Percentiles rank a stretch among this genome's conserved stretches.
Evolutionary conservation across 2,113 vertebrate genomes (phyloP).

Genomic region (Mus pahari): DNA sequence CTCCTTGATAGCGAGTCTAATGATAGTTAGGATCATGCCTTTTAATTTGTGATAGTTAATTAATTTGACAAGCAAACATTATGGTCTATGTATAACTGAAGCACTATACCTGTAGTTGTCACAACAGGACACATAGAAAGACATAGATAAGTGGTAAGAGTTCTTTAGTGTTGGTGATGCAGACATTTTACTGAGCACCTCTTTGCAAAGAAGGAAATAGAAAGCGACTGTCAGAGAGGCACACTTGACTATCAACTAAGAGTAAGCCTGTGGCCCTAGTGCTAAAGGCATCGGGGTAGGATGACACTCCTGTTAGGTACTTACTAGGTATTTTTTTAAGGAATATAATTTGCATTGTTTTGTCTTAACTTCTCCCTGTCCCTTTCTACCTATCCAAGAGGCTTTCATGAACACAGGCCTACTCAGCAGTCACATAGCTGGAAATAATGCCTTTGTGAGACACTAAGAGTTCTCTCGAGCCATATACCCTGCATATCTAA

Average conservation of each 20-base stretch:
- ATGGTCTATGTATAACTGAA: background rate
- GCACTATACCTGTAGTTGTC: background rate
- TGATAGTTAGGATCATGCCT: background rate
- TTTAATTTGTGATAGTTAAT: constrained; percentile 14
- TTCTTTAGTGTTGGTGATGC: background rate
- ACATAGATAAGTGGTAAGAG: background rate
- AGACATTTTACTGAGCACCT: background rate
- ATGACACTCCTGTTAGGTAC: background rate
- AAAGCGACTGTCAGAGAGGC: background rate
- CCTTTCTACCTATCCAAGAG: background rate
- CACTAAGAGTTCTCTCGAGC: background rate
- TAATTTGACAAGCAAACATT: constrained; percentile 13
- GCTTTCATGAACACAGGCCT: background rate
- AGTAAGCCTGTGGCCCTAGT: background rate
- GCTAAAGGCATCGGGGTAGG: background rate
- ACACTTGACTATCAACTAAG: background rate
- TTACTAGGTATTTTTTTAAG: background rate
- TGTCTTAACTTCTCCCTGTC: background rate
- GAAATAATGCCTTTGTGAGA: background rate
- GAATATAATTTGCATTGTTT: background rate
- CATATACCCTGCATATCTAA: background rate
- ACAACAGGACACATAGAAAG: background rate
- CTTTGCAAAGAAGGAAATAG: background rate
- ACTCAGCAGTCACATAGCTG: background rate
- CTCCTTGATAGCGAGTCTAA: background rate